Evolutionary conservation across 2,797 vertebrate species (phyloP), one percentile per base, ranked within the genome.

Genomic region (Chaunax sp.): DNA sequence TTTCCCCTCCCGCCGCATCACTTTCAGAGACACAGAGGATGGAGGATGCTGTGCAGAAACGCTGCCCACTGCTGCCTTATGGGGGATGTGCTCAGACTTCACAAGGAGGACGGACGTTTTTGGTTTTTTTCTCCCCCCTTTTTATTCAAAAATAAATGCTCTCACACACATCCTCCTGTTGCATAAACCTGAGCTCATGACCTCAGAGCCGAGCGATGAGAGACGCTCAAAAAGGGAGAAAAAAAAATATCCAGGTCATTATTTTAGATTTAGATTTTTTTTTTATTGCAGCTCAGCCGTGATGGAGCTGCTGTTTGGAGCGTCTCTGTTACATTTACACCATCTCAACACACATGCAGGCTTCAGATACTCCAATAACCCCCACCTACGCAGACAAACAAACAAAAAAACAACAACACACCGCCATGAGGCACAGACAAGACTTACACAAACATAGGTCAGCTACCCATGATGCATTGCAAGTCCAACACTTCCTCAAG

Each of bases 1-100:
- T 80, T 77, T 83, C 72, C 78, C 78, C 47, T 65, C 78, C 78
- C 55, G 85, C 68, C 7, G 47, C 77, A 84, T 83, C 79, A 70
- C 69, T 75, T 82, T 77, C 69, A 49, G 67, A 60, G 69, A 72
- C 60, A 54, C 65, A 62, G 25, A 44, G 44, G 55, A 64, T 64
- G 64, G 51, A 86, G 80, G 74, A 79, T 49, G 69, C 37, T 18
- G 8, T 68, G 71, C 11, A 12, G 43, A 71, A 68, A 72, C 44
- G 75, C 69, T 59, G 66, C 75, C 70, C 75, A 62, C 72, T 20
- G 20, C 59, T 58, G 71, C 49, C 72, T 53, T 0, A 23, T 63
- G 63, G 69, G 45, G 50, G 40, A 77, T 54, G 75, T 57, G 79
- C 63, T 81, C 64, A 30, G 63, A 72, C 44, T 28, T 28, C 16